Conservation (phyloP, 2,888 invertebrate genomes). For the Perdita meconis region DNA sequence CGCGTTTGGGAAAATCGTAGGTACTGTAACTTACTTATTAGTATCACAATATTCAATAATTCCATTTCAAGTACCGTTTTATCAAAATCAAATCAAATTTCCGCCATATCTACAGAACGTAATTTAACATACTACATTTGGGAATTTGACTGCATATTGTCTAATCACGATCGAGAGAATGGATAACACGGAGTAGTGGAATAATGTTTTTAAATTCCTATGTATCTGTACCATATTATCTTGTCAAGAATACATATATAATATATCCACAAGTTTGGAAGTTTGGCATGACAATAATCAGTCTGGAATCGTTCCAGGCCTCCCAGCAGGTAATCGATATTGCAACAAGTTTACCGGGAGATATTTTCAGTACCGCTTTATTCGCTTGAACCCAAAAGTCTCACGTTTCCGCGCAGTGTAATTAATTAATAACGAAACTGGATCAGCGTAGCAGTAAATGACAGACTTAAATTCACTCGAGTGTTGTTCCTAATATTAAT, state of each 20-base stretch:
- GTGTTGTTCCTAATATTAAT: too few relatives aligned
- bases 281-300: slow-evolving; percentile 43
- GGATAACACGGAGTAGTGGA: neutral
- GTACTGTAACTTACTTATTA: too few relatives aligned
- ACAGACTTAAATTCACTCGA: slow-evolving; percentile 1
- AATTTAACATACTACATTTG: too few relatives aligned
- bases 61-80: too few relatives aligned
- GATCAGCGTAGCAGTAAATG: neutral
- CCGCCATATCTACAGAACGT: too few relatives aligned
- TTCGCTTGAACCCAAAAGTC: neutral
- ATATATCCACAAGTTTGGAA: slow-evolving; percentile 31
- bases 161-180: neutral
- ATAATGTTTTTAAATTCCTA: neutral
- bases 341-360: slow-evolving; percentile 71
- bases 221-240: neutral
- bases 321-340: slow-evolving; percentile 49
- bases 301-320: slow-evolving; percentile 73
- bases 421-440: neutral
- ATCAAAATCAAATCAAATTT: too few relatives aligned
- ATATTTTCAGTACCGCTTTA: slow-evolving; percentile 1
- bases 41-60: too few relatives aligned
- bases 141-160: too few relatives aligned
- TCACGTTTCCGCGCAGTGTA: neutral
- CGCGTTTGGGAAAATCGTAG: too few relatives aligned
- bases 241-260: slow-evolving; percentile 8